Evolutionary conservation across 2,797 vertebrate genomes (phyloP), one percentile per base, ranked within the genome.

Genomic region (Notoglanidium macrostoma): DNA sequence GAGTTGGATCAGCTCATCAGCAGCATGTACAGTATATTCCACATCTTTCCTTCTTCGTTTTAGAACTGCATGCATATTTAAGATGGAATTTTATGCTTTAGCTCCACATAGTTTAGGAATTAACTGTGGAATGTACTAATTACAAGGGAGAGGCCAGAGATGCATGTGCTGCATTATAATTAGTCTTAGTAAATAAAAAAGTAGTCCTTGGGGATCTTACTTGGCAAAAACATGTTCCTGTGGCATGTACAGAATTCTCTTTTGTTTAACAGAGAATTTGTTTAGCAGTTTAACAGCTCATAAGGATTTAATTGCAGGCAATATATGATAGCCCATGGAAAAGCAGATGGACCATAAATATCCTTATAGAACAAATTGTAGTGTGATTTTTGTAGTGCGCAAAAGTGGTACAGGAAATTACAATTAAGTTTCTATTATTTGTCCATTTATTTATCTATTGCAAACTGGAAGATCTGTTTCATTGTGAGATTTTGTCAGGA

Each of bases 111-210:
- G 92, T 90, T 84, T 89, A 88, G 89, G 86, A 94, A 94, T 93
- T 89, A 93, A 94, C 94, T 92, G 90, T 68, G 86, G 90, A 93
- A 89, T 93, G 90, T 90, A 89, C 91, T 93, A 93, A 95, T 95
- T 94, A 92, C 88, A 57, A 85, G 70, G 87, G 90, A 92, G 87
- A 89, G 86, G 74, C 87, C 85, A 46, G 77, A 90, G 88, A 83
- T 54, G 81, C 46, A 86, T 93, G 93, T 87, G 90, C 89, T 91
- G 93, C 95, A 95, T 95, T 92, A 90, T 86, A 92, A 95, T 94
- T 91, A 93, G 92, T 86, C 82, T 77, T 83, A 90, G 89, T 92
- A 92, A 92, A 94, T 93, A 93, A 94, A 94, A 91, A 89, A 90
- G 88, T 72, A 88, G 87, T 92, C 91, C 90, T 84, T 65, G 29